A percentile compares a stretch with the other conserved stretches of the same genome.
phyloP scores from a whole-genome alignment of 2,888 invertebrate species.

The Sinotaia quadrata region DNA sequence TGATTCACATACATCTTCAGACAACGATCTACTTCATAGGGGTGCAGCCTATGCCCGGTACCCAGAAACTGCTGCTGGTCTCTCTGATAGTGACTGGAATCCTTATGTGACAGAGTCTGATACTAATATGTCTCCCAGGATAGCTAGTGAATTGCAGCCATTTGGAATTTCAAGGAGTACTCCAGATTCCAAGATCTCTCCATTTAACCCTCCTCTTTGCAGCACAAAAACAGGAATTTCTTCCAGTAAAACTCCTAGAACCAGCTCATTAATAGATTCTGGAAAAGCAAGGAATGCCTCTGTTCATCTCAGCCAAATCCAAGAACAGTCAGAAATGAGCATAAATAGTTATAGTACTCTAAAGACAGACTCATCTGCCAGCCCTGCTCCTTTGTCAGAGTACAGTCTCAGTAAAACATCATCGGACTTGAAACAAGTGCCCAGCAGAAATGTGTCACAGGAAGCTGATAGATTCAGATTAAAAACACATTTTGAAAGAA shows the following conservation, averaged over 20 bases:
- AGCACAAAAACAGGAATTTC: slow-evolving; percentile 32
- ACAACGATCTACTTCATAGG: slow-evolving; percentile 45
- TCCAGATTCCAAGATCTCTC: slow-evolving; percentile 20
- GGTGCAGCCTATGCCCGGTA: slow-evolving; percentile 50
- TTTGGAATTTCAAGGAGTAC: neutral
- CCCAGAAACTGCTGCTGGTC: slow-evolving; percentile 58
- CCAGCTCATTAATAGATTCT: slow-evolving; percentile 4
- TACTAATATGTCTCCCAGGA: slow-evolving; percentile 54
- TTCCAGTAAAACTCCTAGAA: slow-evolving; percentile 9
- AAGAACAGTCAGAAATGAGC: slow-evolving; percentile 17
- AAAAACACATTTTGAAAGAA: slow-evolving; percentile 6
- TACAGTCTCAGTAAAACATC: slow-evolving; percentile 17
- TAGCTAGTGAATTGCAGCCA: slow-evolving; percentile 6
- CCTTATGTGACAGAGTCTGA: slow-evolving; percentile 64
- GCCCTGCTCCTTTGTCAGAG: slow-evolving; percentile 25
- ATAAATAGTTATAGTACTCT: neutral
- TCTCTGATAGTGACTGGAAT: slow-evolving; percentile 65
- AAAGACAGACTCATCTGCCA: slow-evolving; percentile 23
- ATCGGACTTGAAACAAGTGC: neutral
- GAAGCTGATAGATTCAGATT: slow-evolving; percentile 1
- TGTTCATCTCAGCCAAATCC: slow-evolving; percentile 5
- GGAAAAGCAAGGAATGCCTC: neutral
- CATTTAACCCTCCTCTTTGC: slow-evolving; percentile 39
- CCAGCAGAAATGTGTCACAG: neutral
- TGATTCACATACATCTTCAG: slow-evolving; percentile 36